Evolutionary conservation across 30 jellyfish, hydroid and myxozoan genomes (phyloP).

Genomic region (Pelagia noctiluca): DNA sequence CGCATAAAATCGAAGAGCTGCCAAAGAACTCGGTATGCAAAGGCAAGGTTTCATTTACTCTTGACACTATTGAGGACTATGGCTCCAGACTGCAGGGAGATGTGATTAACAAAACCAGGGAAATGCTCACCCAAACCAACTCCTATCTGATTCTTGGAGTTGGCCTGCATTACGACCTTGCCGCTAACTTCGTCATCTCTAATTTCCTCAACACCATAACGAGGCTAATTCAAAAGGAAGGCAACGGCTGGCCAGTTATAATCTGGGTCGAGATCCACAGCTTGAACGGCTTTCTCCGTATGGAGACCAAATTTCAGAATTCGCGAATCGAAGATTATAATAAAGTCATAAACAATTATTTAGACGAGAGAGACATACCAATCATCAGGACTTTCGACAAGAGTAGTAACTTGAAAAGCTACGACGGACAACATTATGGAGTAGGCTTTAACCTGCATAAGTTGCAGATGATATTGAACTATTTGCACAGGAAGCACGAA

Average conservation of each 20-base stretch:
- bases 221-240: slow-evolving; percentile 46
- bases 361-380: slow-evolving; percentile 49
- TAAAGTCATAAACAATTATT: slow-evolving; percentile 38
- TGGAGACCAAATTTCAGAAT: slow-evolving; percentile 71
- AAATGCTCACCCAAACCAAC: slow-evolving; percentile 51
- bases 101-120: slow-evolving; percentile 35
- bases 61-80: slow-evolving; percentile 72
- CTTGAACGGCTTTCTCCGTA: slow-evolving; percentile 82
- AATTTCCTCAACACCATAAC: slow-evolving; percentile 47
- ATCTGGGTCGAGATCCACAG: slow-evolving; percentile 91
- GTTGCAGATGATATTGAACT: slow-evolving; percentile 59
- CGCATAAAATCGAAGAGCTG: slow-evolving; percentile 60
- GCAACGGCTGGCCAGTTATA: slow-evolving; percentile 86
- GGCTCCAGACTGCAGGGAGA: slow-evolving; percentile 46
- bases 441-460: slow-evolving; percentile 78
- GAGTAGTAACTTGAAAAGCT: slow-evolving; percentile 72
- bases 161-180: slow-evolving; percentile 88
- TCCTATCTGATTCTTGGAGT: slow-evolving; percentile 84
- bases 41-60: slow-evolving; percentile 44
- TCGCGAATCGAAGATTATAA: slow-evolving; percentile 59
- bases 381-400: slow-evolving; percentile 75
- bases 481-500: slow-evolving; percentile 31
- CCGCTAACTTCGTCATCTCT: slow-evolving; percentile 22
- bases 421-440: slow-evolving; percentile 96
- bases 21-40: slow-evolving; percentile 54